Base-by-base conservation (phyloP, 2,888 invertebrate genomes). In the Allolobophora icterica region DNA sequence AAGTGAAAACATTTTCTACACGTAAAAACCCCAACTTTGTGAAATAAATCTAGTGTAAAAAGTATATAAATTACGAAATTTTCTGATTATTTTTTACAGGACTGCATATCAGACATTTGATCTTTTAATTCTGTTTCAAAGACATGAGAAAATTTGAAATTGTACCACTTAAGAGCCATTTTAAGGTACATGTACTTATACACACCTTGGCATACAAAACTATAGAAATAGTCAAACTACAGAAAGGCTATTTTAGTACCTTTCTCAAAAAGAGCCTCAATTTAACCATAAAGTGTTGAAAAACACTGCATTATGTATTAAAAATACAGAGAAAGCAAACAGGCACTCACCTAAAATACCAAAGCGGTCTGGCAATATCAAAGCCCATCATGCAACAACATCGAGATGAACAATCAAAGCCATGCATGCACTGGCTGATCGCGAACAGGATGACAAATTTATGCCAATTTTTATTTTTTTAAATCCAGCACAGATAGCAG, bases 341-440 rank as follows among this genome's bases (percentile, higher is more conserved):
- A 71, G 71, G n/a, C 71, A 71, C 71, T 71, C 71, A 71, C 71
- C 71, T n/a, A n/a, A 71, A 71, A 71, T n/a, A 71, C 71, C 71
- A 71, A 71, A 71, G 30, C 13, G 6, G 71, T 71, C 71, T 6
- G 71, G 71, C 30, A 71, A 71, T n/a, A 71, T 17, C 30, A 71
- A n/a, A 71, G 71, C 71, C n/a, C n/a, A 30, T n/a, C 71, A 71
- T 52, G 52, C 52, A 71, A 71, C 71, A 71, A 71, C 71, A 71
- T n/a, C 71, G 71, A 71, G 71, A n/a, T n/a, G 71, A n/a, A 71
- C 30, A 30, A 24, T 30, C 30, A 71, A 30, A 71, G n/a, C 1
- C 71, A n/a, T 71, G 71, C 71, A 71, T 71, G 71, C 71, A n/a
- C 71, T 71, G 71, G 52, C n/a, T 71, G 71, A 71, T 17, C 71